These are phyloP conservation scores for Eurois occulta DNA, from an alignment of 2,888 invertebrate species.

Conservation along the genomic window DNA sequence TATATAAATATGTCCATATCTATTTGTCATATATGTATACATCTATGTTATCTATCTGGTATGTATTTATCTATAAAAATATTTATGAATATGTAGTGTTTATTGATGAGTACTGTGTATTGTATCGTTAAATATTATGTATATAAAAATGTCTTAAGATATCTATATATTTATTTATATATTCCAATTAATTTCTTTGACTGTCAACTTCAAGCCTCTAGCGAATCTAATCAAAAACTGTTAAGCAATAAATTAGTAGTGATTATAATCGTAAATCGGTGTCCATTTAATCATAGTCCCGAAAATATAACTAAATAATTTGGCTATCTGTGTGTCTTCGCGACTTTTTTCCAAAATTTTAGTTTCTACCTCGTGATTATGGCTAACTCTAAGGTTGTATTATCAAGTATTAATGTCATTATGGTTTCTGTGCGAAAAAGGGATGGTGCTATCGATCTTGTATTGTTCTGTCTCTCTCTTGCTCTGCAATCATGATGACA, in stretches of 20 bases:
- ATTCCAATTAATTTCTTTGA: background rate
- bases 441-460: background rate
- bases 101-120: background rate
- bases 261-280: conserved; percentile 68
- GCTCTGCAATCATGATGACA: background rate
- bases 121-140: conserved; percentile 10
- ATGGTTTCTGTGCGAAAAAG: background rate
- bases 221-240: conserved; percentile 33
- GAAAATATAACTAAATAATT: conserved; percentile 65
- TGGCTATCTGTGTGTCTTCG: conserved; percentile 66
- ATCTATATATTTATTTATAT: background rate
- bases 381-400: conserved; percentile 10
- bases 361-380: conserved; percentile 16
- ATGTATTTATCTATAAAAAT: conserved; percentile 1
- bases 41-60: background rate
- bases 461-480: background rate
- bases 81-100: background rate
- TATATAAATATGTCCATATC: background rate
- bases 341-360: conserved; percentile 20
- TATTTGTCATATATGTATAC: background rate
- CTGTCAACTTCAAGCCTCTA: conserved; percentile 35
- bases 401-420: background rate
- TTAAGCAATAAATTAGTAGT: conserved; percentile 65
- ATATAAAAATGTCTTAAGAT: background rate
- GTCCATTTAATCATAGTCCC: conserved; percentile 69